Base-by-base conservation (phyloP, 1,140 invertebrate genomes). In the Hycleus phaleratus region DNA sequence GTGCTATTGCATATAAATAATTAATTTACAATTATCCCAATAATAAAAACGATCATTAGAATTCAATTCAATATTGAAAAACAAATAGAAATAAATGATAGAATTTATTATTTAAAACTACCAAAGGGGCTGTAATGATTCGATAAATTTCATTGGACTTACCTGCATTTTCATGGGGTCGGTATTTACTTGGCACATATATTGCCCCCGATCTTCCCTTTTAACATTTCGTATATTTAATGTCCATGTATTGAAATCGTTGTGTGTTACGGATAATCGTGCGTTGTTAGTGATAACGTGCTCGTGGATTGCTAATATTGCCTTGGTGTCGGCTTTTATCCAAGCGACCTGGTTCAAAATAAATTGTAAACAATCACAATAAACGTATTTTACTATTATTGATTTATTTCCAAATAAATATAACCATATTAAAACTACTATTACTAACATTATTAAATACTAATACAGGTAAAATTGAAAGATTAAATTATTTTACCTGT, bases 181-280 rank as follows among this genome's bases (percentile, higher is more conserved):
- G 58, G 93, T 92, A 74, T 95, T 93, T 67, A 95, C 86, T 80
- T 95, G 93, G 77, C 92, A 95, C 88, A 93, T 94, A 70, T 91
- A 91, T 67, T 86, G 82, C 59, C 92, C 92, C 43, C 88, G 77
- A 77, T 96, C 93, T 67, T 88, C 87, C 65, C 88, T 79, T 67
- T 86, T 84, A 42, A 92, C 90, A 61, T 83, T 82, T 60, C 85
- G 81, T 66, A 94, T 91, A 73, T 87, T 87, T 49, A 94, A 79
- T 43, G 88, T 91, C 91, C 91, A 93, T 62, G 89, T 91, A 68
- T 90, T 87, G 78, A 82, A 85, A 77, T 90, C 88, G 71, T 85
- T 90, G 78, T 92, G 89, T n/a, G 87, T 87, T 49, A 93, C 90
- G 56, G 85, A 85, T 66, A 93, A 80, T 65, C 89, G 78, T 49